Evolutionary conservation across 92 coral and sea anemone species (phyloP).

Genomic region (Blastomussa wellsi): DNA sequence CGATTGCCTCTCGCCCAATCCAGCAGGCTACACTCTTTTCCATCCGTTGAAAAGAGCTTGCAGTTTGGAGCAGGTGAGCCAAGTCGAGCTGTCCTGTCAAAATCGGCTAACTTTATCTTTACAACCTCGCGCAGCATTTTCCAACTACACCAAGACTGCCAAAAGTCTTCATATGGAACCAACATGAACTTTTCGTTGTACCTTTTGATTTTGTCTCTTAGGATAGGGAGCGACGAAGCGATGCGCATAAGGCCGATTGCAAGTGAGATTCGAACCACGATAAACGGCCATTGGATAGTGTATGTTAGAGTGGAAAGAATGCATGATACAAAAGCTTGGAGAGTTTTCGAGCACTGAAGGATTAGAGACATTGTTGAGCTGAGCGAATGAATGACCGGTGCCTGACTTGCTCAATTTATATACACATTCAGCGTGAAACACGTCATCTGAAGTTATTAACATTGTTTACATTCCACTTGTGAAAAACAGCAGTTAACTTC

Average conservation of each 20-base stretch:
- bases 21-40: slow-evolving; percentile 38
- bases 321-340: neutral
- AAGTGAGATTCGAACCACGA: slow-evolving; percentile 8
- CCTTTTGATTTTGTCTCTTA: slow-evolving; percentile 31
- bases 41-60: slow-evolving; percentile 44
- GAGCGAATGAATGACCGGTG: neutral
- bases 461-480: neutral
- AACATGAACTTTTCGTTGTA: slow-evolving; percentile 33
- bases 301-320: slow-evolving; percentile 2
- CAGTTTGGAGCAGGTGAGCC: slow-evolving; percentile 57
- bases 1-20: slow-evolving; percentile 55
- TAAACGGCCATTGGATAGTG: slow-evolving; percentile 14
- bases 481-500: neutral
- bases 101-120: slow-evolving; percentile 14
- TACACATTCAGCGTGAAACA: neutral
- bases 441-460: slow-evolving; percentile 16
- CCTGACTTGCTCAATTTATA: neutral
- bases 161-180: slow-evolving; percentile 60
- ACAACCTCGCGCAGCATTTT: slow-evolving; percentile 35
- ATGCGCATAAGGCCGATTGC: slow-evolving; percentile 34
- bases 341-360: neutral
- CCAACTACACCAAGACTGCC: slow-evolving; percentile 59
- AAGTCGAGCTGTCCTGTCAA: slow-evolving; percentile 53
- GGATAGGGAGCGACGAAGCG: slow-evolving; percentile 42
- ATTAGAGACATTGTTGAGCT: neutral